phyloP scores from a whole-genome alignment of 2,888 invertebrate species.

The Germaria angustata region DNA sequence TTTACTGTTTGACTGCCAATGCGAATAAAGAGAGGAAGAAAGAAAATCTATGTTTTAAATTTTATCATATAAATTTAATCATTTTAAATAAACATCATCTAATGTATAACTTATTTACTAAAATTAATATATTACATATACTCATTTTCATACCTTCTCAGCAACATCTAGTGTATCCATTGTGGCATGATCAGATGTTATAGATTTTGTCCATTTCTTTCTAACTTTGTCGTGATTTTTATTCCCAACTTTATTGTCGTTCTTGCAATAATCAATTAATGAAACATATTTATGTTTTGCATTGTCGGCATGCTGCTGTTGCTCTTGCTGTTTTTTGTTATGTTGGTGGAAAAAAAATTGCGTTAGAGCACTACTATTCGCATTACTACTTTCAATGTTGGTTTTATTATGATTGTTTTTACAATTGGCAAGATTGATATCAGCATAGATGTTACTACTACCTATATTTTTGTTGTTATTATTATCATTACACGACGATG shows the following conservation, averaged over 20 bases:
- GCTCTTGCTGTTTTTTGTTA: not conserved
- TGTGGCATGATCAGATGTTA: not conserved
- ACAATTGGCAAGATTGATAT: slow-evolving; percentile 60
- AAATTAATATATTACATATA: not conserved
- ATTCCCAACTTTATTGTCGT: not conserved
- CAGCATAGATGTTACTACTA: slow-evolving; percentile 33
- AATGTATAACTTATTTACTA: too few species aligned
- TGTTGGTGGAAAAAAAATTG: slow-evolving; percentile 37
- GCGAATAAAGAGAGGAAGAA: too few species aligned
- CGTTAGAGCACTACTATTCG: slow-evolving; percentile 19
- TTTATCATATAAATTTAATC: too few species aligned
- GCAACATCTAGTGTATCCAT: not conserved
- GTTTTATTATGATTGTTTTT: slow-evolving; percentile 31
- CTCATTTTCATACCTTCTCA: slow-evolving; percentile 19
- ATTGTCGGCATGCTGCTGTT: not conserved
- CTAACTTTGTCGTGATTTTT: not conserved
- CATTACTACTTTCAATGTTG: slow-evolving; percentile 24
- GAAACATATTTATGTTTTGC: not conserved
- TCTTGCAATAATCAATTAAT: slow-evolving; percentile 21
- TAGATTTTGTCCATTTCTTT: not conserved
- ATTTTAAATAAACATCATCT: too few species aligned
- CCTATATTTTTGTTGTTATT: slow-evolving; percentile 32
- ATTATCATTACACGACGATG: slow-evolving; percentile 26
- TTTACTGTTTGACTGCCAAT: too few species aligned
- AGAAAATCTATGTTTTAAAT: too few species aligned